Base-by-base conservation (phyloP, 2,888 invertebrate species). In the Drosophila paranaensis region DNA sequence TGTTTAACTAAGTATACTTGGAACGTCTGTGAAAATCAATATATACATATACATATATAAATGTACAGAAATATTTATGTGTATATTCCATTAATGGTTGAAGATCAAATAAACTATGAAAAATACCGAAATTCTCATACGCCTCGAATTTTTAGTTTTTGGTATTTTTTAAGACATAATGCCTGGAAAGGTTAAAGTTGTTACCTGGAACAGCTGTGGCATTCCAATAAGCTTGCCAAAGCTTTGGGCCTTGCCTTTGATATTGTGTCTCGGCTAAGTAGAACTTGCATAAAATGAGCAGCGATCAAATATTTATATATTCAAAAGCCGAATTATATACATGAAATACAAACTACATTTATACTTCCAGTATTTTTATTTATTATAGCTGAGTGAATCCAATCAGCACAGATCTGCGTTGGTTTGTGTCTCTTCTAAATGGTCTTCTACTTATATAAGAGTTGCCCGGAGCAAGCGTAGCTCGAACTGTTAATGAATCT, bases 11-110 rank as follows among this genome's bases (percentile, higher is more conserved):
- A 57, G 70, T 85, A 75, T 75, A 77, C 66, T 74, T 85, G 57
- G 71, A 86, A 63, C 76, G 81, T 83, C 87, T 88, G 88, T 86
- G 81, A 88, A 82, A 82, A 75, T 66, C 55, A 79, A 73, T 37
- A 53, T 53, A 55, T 65, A 3, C 2, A 42, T n/a, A 10, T 10
- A 16, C n/a, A 10, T n/a, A 48, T 30, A 6, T n/a, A 30, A 10
- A 3, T 33, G 70, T 37, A 53, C 6, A 60, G 71, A 54, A 66
- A 16, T 33, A 46, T 27, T 46, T 50, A 75, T 74, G 70, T 83
- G 51, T 69, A 69, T 64, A 71, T 69, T 74, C 74, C 69, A 66
- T 77, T 74, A 71, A 65, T 71, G 72, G 72, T 68, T 75, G 56
- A 66, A 71, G 65, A 68, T 74, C 70, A 82, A 84, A 84, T 87